phyloP scores from a whole-genome alignment of 2,113 vertebrate genomes.

The Emberiza fucata region DNA sequence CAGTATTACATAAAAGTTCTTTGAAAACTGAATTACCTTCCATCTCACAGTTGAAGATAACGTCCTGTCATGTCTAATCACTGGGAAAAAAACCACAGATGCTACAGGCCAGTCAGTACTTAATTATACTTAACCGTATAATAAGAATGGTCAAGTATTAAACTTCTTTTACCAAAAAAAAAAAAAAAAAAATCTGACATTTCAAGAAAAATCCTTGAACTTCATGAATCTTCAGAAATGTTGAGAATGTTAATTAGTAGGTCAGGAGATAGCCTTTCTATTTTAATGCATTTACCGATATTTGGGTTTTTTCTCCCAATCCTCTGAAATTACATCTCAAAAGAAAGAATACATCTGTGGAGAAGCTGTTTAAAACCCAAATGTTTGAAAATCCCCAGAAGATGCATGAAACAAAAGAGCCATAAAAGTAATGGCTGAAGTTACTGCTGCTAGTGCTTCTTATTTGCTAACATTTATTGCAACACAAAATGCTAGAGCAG shows the following conservation, averaged over 20 bases:
- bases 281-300: neutral
- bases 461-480: neutral
- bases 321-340: neutral
- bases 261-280: neutral
- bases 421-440: neutral
- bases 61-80: constrained; percentile 64
- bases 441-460: neutral
- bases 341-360: neutral
- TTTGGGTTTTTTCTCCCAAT: neutral
- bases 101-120: constrained; percentile 22
- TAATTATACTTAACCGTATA: constrained; percentile 46
- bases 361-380: neutral
- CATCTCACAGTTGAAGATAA: constrained; percentile 64
- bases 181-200: neutral
- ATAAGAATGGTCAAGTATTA: constrained; percentile 52
- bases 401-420: neutral
- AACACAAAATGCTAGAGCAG: neutral
- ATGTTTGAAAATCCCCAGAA: neutral
- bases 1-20: constrained; percentile 55
- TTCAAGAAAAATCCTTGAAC: constrained; percentile 19
- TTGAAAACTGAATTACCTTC: constrained; percentile 65
- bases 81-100: constrained; percentile 23
- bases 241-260: neutral
- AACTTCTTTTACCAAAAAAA: neutral
- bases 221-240: neutral